A percentile compares a stretch with the other conserved stretches of the same genome.
phyloP scores from a whole-genome alignment of 2,888 invertebrate species.

The Crematogaster levior region DNA sequence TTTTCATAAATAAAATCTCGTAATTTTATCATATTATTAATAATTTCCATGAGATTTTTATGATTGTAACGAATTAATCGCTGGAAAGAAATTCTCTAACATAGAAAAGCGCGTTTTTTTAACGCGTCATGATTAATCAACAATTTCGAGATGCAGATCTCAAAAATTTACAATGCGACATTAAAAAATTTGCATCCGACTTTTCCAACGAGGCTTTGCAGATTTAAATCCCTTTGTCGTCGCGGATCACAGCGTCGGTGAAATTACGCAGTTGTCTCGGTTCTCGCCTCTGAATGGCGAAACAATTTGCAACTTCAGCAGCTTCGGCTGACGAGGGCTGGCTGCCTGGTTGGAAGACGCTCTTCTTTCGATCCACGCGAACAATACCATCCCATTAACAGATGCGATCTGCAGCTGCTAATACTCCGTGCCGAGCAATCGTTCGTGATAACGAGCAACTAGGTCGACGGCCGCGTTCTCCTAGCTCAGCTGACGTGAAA shows the following conservation, averaged over 20 bases:
- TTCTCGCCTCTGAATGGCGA: slow-evolving; percentile 31
- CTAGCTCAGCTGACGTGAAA: slow-evolving; percentile 59
- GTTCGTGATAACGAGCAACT: slow-evolving; percentile 59
- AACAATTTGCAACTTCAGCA: slow-evolving; percentile 52
- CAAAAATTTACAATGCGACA: neutral
- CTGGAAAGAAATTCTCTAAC: neutral
- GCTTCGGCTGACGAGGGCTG: neutral
- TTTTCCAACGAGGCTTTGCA: neutral
- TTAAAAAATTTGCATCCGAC: slow-evolving; percentile 11
- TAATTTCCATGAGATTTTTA: neutral
- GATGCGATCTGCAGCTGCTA: slow-evolving; percentile 61
- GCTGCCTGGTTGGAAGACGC: slow-evolving; percentile 26
- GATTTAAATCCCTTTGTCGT: slow-evolving; percentile 36
- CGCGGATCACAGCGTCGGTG: slow-evolving; percentile 10
- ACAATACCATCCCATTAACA: slow-evolving; percentile 61
- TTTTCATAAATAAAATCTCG: neutral
- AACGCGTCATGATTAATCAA: neutral
- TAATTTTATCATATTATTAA: slow-evolving; percentile 7
- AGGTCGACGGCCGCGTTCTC: slow-evolving; percentile 55
- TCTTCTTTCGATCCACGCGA: slow-evolving; percentile 51
- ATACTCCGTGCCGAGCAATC: slow-evolving; percentile 54
- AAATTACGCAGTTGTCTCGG: slow-evolving; percentile 43
- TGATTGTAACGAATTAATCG: neutral
- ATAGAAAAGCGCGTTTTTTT: neutral
- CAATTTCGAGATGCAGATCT: neutral